Evolutionary conservation across 2,888 invertebrate species (phyloP), one percentile per base, ranked within the genome.

Genomic region (Alviniconcha strummeri): DNA sequence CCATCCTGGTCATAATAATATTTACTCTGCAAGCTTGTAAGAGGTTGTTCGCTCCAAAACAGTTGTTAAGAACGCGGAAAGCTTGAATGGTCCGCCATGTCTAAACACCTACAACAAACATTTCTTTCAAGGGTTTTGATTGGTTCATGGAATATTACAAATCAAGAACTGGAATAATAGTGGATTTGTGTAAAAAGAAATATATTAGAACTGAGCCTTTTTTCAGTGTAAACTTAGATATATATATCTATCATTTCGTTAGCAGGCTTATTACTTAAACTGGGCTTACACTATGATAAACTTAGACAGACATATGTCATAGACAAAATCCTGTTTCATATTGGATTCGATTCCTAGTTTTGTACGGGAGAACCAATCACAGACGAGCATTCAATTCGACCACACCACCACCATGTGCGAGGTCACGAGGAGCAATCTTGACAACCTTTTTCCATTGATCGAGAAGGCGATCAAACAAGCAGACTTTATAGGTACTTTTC

Each of bases 391-490:
- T 71, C 71, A 71, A 11, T 1, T 11, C 7, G 71, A 13, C 60
- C 60, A 60, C 60, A 60, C 8, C 60, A 60, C 60, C 60, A 87
- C 69, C 9, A 91, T 90, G 89, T 87, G 88, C 76, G 91, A 91
- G 81, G 89, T 90, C 9, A 83, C 84, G 3, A 87, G 85, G 83
- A 80, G 85, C 19, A 96, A 96, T 93, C 96, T 96, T 91, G 90
- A 94, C 3, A 93, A 95, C 71, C 92, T 95, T 76, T 89, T 95
- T 86, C 95, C 95, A 13, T 94, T 94, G 85, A 93, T 97, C 56
- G 94, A 95, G 90, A 94, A 94, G 79, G 95, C 96, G 11, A 95
- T 95, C 88, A 96, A 96, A 83, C 85, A 87, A 52, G 91, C 91
- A 60, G 90, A 90, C 87, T 93, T 92, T 85, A 89, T 92, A 82